phyloP scores from a whole-genome alignment of 2,888 invertebrate genomes.

The Amphipyra berbera region DNA sequence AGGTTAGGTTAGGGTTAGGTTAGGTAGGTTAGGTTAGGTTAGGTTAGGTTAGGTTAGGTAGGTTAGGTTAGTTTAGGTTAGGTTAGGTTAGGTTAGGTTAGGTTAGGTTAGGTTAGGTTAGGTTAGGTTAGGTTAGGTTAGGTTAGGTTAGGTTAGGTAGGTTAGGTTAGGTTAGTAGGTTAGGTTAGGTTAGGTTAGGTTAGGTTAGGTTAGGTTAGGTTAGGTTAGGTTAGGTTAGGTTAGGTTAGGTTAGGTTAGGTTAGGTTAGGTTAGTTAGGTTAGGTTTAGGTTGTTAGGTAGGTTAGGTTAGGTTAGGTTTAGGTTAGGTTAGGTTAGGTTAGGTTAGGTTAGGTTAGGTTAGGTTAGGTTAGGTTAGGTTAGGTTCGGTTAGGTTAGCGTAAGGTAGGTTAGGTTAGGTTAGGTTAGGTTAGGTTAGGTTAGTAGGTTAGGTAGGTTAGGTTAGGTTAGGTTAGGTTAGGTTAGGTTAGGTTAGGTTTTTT shows the following conservation, averaged over 20 bases:
- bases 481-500: no score
- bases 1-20: slow-evolving; percentile 3
- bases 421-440: slow-evolving; percentile 49
- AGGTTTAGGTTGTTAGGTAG: no score
- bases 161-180: slow-evolving; percentile 8
- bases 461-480: no score
- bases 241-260: slow-evolving; percentile 6
- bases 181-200: slow-evolving; percentile 8
- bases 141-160: slow-evolving; percentile 5
- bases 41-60: slow-evolving; percentile 3
- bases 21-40: slow-evolving; percentile 1
- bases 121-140: slow-evolving; percentile 6
- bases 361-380: no score
- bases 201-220: slow-evolving; percentile 7
- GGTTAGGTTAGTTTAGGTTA: slow-evolving; percentile 3
- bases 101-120: slow-evolving; percentile 6
- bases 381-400: no score
- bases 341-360: no score
- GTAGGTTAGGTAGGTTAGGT: slow-evolving; percentile 35
- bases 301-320: no score
- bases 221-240: slow-evolving; percentile 3
- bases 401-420: slow-evolving; percentile 44
- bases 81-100: slow-evolving; percentile 6
- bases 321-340: no score
- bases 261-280: not conserved